A percentile compares a stretch with the other conserved stretches of the same genome.
These are phyloP conservation scores for Intellagama lesueurii DNA, from an alignment of 2,797 vertebrate species.

Conservation along the genomic window DNA sequence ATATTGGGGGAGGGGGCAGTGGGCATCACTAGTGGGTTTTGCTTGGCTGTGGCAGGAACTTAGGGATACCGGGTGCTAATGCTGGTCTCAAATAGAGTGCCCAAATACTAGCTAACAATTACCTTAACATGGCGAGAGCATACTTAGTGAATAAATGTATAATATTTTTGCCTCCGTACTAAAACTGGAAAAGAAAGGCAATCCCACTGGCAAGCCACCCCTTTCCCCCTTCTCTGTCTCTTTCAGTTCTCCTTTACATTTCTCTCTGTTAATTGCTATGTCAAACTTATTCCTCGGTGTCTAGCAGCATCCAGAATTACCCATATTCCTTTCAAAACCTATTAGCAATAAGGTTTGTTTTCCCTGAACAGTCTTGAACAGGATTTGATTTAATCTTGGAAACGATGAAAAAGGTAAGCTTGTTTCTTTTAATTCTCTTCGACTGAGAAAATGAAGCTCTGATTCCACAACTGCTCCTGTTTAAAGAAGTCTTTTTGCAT, in stretches of 20 bases:
- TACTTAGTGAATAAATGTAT: neutral
- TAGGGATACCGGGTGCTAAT: neutral
- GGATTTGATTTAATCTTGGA: slow-evolving; percentile 8
- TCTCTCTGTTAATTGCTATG: neutral
- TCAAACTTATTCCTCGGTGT: neutral
- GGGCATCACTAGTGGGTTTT: neutral
- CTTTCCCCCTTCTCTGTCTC: neutral
- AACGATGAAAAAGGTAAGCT: neutral
- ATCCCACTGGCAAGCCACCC: neutral
- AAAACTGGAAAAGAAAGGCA: neutral
- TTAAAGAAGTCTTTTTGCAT: neutral
- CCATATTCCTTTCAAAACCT: neutral
- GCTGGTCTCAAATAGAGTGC: neutral
- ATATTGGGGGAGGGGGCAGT: neutral
- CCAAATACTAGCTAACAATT: neutral
- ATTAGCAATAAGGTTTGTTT: neutral
- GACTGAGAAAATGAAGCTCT: neutral
- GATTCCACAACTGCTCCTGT: neutral
- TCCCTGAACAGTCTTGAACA: neutral
- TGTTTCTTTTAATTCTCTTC: neutral
- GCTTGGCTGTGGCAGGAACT: neutral
- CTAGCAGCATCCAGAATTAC: neutral
- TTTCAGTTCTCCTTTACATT: neutral
- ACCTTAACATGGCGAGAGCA: neutral
- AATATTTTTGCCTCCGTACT: neutral